These are phyloP conservation scores for Tribolium freemani DNA, from an alignment of 2,888 invertebrate genomes.

Conservation along the genomic window DNA sequence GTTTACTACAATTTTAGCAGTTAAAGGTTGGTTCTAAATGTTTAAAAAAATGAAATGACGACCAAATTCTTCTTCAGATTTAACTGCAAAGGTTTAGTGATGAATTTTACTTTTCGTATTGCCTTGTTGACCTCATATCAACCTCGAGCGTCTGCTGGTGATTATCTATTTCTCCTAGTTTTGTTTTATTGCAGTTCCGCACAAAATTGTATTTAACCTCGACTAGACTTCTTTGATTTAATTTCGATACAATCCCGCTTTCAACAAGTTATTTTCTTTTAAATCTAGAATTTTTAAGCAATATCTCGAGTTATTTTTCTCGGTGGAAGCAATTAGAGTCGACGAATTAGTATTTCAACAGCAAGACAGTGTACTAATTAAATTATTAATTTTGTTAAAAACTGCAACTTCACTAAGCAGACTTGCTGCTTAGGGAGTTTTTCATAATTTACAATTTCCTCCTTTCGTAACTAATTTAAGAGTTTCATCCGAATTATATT, in stretches of 20 bases:
- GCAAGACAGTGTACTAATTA: conserved; percentile 47
- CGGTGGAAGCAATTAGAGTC: conserved; percentile 10
- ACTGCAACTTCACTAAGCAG: conserved; percentile 54
- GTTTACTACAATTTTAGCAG: too few species aligned
- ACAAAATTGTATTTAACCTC: not conserved
- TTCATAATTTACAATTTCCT: conserved; percentile 44
- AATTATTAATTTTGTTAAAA: conserved; percentile 60
- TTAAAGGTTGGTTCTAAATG: too few species aligned
- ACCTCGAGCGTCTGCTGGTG: not conserved
- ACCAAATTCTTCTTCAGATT: too few species aligned
- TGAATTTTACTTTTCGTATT: not conserved
- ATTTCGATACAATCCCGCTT: not conserved
- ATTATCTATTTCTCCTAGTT: not conserved
- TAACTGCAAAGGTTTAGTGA: not conserved
- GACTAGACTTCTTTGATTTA: not conserved
- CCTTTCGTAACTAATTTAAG: conserved; percentile 38
- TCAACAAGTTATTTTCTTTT: not conserved
- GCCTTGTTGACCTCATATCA: not conserved
- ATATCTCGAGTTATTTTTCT: not conserved
- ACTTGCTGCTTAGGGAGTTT: conserved; percentile 53
- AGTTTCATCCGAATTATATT: conserved; percentile 32
- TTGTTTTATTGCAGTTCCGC: not conserved
- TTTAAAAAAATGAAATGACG: too few species aligned
- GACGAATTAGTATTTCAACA: conserved; percentile 1
- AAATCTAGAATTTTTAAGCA: not conserved